Conservation (phyloP, 2,888 invertebrate genomes). For the Periphyllus acericola region DNA sequence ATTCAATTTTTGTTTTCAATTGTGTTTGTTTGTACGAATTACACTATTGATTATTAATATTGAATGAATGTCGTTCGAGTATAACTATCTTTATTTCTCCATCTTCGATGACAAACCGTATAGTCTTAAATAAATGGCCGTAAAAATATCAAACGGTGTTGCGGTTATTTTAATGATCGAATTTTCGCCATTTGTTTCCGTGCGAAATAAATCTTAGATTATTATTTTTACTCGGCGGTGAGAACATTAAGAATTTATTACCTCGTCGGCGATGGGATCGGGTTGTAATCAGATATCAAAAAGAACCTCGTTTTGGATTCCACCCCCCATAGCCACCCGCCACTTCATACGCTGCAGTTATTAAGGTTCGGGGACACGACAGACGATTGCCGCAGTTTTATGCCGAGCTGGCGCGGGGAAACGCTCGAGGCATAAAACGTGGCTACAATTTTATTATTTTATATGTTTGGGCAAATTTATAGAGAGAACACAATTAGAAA, state of each 20-base stretch:
- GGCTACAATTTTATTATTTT: slow-evolving; percentile 60
- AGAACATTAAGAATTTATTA: slow-evolving; percentile 52
- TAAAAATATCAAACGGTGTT: slow-evolving; percentile 26
- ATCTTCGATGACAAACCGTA: not conserved
- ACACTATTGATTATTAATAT: not conserved
- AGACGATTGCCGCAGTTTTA: slow-evolving; percentile 34
- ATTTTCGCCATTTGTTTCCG: slow-evolving; percentile 24
- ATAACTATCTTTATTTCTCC: not conserved
- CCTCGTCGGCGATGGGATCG: slow-evolving; percentile 20
- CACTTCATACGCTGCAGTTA: not conserved
- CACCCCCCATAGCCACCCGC: not conserved
- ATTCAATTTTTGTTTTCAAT: not conserved
- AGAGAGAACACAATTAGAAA: slow-evolving; percentile 46
- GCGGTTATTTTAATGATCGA: slow-evolving; percentile 15
- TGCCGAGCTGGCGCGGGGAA: not conserved
- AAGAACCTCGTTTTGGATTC: not conserved
- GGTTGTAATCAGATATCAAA: slow-evolving; percentile 42
- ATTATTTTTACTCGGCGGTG: slow-evolving; percentile 30
- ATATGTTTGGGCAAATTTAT: slow-evolving; percentile 45
- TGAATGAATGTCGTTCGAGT: not conserved
- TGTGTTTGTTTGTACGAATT: not conserved
- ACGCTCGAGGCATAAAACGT: slow-evolving; percentile 26
- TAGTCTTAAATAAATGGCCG: not conserved
- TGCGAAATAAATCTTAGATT: slow-evolving; percentile 26
- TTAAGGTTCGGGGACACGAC: not conserved